Conservation (phyloP, 2,888 invertebrate genomes). For the Tinea pellionella region DNA sequence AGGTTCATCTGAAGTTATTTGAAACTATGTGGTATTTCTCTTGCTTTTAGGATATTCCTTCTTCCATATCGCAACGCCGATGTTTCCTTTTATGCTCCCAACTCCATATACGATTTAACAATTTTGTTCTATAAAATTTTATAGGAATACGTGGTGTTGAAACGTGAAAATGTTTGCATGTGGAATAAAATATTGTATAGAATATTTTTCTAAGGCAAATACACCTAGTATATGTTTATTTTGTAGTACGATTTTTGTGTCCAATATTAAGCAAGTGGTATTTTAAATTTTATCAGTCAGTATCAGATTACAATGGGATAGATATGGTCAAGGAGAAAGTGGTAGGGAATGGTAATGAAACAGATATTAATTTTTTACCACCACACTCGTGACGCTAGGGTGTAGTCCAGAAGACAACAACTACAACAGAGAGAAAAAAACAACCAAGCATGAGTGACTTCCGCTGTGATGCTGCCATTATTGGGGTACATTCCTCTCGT, state of each 20-base stretch:
- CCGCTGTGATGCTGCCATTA: too few species aligned
- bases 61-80: background rate
- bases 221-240: background rate
- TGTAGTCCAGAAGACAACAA: too few species aligned
- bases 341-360: too few species aligned
- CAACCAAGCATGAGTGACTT: too few species aligned
- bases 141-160: background rate
- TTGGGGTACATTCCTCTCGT: too few species aligned
- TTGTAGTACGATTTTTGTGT: background rate
- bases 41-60: background rate
- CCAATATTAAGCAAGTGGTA: background rate
- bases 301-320: too few species aligned
- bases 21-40: background rate
- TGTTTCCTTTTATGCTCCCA: background rate
- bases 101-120: background rate
- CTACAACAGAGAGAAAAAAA: too few species aligned
- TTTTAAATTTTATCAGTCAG: too few species aligned
- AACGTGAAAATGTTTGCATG: background rate
- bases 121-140: constrained; percentile 1
- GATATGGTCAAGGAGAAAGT: too few species aligned
- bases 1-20: background rate
- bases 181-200: background rate
- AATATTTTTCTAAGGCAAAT: background rate
- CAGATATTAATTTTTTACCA: too few species aligned
- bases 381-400: too few species aligned